Conservation (phyloP, 64 coral and sea anemone species). For the Catalaphyllia jardinei region DNA sequence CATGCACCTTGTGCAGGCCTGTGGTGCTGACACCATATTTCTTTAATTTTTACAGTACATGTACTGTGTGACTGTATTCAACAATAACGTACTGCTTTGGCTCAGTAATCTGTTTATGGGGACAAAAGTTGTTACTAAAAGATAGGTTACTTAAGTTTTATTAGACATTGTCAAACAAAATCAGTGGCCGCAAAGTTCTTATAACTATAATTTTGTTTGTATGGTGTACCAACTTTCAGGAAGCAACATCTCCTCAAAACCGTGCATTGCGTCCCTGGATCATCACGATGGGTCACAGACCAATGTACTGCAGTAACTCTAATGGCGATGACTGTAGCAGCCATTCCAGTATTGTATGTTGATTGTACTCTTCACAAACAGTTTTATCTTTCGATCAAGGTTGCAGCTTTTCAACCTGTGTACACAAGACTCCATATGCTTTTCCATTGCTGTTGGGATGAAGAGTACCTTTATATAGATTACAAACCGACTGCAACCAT, state of each 20-base stretch:
- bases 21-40: no score
- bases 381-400: not conserved
- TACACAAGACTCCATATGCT: not conserved
- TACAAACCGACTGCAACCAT: no score
- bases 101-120: no score
- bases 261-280: slow-evolving; percentile 86
- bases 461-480: no score
- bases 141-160: no score
- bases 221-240: slow-evolving; percentile 22
- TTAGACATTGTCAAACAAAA: no score
- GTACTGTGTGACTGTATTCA: no score
- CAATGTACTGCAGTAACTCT: slow-evolving; percentile 95
- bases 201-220: not conserved
- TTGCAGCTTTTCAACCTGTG: not conserved
- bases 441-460: not conserved
- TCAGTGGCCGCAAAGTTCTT: not conserved
- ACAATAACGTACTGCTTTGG: no score
- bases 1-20: no score
- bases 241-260: slow-evolving; percentile 82
- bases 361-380: not conserved
- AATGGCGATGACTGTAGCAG: slow-evolving; percentile 83
- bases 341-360: slow-evolving; percentile 73
- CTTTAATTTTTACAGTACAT: no score
- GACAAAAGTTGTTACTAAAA: no score
- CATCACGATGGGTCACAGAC: slow-evolving; percentile 90